Evolutionary conservation across 1,140 invertebrate species (phyloP).

Genomic region (Paracyclopina nana): DNA sequence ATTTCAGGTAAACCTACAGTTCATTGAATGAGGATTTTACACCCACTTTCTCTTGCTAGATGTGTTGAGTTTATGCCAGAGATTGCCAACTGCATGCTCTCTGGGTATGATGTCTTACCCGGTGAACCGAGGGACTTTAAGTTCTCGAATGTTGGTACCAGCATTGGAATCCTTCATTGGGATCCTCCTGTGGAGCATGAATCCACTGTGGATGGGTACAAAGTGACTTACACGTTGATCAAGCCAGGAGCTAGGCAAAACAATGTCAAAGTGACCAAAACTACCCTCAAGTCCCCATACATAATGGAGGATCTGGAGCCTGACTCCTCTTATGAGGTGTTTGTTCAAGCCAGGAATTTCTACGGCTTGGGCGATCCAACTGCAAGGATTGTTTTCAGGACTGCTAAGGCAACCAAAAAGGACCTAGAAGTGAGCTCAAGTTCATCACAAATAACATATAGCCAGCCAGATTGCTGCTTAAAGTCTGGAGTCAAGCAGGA

Average conservation of each 20-base stretch:
- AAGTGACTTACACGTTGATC: conserved; percentile 40
- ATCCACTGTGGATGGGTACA: conserved; percentile 47
- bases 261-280: conserved; percentile 21
- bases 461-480: conserved; percentile 44
- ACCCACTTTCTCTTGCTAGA: conserved; percentile 32
- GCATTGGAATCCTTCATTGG: conserved; percentile 58
- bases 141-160: conserved; percentile 45
- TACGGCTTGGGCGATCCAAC: conserved; percentile 53
- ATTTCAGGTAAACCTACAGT: conserved; percentile 43
- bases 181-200: conserved; percentile 35
- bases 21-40: too few species aligned
- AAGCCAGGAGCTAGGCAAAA: conserved; percentile 17
- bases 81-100: conserved; percentile 53
- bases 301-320: conserved; percentile 48
- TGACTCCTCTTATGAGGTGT: conserved; percentile 55
- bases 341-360: conserved; percentile 52
- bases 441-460: neutral
- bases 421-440: neutral
- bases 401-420: conserved; percentile 14
- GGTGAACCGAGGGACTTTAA: conserved; percentile 41
- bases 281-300: conserved; percentile 36
- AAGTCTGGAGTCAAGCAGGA: conserved; percentile 41
- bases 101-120: conserved; percentile 58
- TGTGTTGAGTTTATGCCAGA: conserved; percentile 56
- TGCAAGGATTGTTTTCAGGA: conserved; percentile 47